Evolutionary conservation across 1,140 invertebrate genomes (phyloP), one percentile per base, ranked within the genome.

Genomic region (Oryzaephilus surinamensis): DNA sequence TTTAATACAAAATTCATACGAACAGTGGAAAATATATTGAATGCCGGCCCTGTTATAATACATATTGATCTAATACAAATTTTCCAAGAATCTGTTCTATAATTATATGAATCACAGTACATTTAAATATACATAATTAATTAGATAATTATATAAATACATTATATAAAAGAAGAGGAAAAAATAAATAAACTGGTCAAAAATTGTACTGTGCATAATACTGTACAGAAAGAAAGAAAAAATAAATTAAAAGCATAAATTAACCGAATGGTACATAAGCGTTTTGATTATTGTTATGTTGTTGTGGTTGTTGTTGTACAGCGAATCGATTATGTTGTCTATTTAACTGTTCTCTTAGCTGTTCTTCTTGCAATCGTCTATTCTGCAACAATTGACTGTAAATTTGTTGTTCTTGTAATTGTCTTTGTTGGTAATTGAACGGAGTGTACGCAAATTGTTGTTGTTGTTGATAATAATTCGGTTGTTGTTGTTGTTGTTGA

Each of bases 251-350:
- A 19, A 2, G 7, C n/a, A 6, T n/a, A 19, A 20, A 38, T 39
- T 51, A 52, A 10, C 52, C 52, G 29, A 48, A 46, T 23, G 40
- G 48, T 19, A 38, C 43, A 32, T 51, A 53, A 11, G 36, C 26
- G 24, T 52, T 47, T 18, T 47, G 43, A 28, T 41, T 29, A 38
- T 28, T 30, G n/a, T n/a, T n/a, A n/a, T n/a, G n/a, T n/a, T 24
- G 5, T 24, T 24, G 23, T 10, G 5, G 23, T 10, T 15, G 28
- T n/a, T n/a, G n/a, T n/a, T n/a, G n/a, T 23, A 57, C 40, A 40
- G 51, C 48, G 28, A 59, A 59, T 32, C 56, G 36, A 33, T 55
- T 55, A 14, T 52, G 35, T 24, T 51, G 52, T 19, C 47, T 47
- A 31, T 38, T 38, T 4, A 52, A 32, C 15, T 52, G 43, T 2